Evolutionary conservation across 1,140 invertebrate genomes (phyloP).

Genomic region (Danaus plexippus): DNA sequence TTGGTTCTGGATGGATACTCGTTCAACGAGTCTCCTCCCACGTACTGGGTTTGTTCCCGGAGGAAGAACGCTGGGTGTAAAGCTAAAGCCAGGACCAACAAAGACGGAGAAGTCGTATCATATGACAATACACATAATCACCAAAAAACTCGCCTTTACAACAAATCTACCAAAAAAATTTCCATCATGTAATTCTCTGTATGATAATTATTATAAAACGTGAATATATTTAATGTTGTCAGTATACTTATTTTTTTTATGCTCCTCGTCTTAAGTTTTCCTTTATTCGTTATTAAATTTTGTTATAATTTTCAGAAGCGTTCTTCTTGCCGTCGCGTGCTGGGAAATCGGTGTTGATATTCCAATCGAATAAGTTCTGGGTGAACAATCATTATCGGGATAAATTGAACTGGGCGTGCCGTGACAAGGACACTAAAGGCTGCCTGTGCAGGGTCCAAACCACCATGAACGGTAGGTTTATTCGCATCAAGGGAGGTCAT

Average conservation of each 20-base stretch:
- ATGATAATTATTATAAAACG: too few relatives aligned
- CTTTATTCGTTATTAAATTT: slow-evolving; percentile 14
- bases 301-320: slow-evolving; percentile 43
- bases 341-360: slow-evolving; percentile 63
- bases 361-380: slow-evolving; percentile 61
- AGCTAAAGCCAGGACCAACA: slow-evolving; percentile 46
- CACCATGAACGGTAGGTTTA: slow-evolving; percentile 50
- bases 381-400: slow-evolving; percentile 61
- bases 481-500: slow-evolving; percentile 50
- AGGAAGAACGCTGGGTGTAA: slow-evolving; percentile 30
- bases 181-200: slow-evolving; percentile 10
- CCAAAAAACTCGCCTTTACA: slow-evolving; percentile 37
- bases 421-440: slow-evolving; percentile 54
- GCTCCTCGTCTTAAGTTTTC: too few relatives aligned
- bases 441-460: slow-evolving; percentile 62
- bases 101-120: slow-evolving; percentile 34
- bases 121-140: slow-evolving; percentile 42
- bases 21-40: slow-evolving; percentile 33
- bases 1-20: slow-evolving; percentile 45
- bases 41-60: slow-evolving; percentile 45
- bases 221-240: too few relatives aligned
- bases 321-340: slow-evolving; percentile 63
- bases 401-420: slow-evolving; percentile 63
- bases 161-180: slow-evolving; percentile 35
- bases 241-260: too few relatives aligned